Percentiles rank a stretch among this genome's conserved stretches.
Conservation (phyloP, 1,140 invertebrate genomes). For the Drosophila repleta region DNA sequence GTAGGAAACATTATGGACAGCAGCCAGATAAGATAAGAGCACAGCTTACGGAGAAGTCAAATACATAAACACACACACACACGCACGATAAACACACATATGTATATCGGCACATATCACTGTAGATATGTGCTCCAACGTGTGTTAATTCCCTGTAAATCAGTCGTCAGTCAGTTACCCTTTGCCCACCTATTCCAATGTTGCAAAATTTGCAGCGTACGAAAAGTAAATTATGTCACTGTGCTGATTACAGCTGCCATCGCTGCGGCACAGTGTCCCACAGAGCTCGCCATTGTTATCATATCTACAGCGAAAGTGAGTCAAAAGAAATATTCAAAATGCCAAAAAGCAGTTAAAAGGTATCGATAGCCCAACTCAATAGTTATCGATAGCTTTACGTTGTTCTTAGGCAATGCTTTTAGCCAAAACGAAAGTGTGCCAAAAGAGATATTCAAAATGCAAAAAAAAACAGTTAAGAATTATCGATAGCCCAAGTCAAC, state of each 20-base stretch:
- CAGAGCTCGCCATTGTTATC: conserved; percentile 1
- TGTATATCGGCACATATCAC: neutral
- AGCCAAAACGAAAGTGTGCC: neutral
- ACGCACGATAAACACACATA: neutral
- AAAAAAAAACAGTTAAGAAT: neutral
- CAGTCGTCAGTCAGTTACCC: conserved; percentile 18
- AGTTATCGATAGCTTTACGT: no score
- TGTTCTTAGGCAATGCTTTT: neutral
- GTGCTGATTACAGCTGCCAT: neutral
- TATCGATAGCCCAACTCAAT: no score
- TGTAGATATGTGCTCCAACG: no score
- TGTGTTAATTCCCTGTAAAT: conserved; percentile 1
- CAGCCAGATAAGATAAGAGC: conserved; percentile 20
- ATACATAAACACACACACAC: conserved; percentile 1
- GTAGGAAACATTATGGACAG: conserved; percentile 36
- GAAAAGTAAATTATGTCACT: conserved; percentile 6
- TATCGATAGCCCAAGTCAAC: neutral
- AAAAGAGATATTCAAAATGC: no score
- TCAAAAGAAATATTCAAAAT: no score
- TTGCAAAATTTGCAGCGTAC: conserved; percentile 15
- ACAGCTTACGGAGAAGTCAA: neutral
- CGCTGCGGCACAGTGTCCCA: conserved; percentile 1
- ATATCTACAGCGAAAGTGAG: no score
- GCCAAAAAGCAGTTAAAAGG: no score
- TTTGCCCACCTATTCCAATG: conserved; percentile 15